Base-by-base conservation (phyloP, 2,888 invertebrate genomes). In the Pterobdella sp. region DNA sequence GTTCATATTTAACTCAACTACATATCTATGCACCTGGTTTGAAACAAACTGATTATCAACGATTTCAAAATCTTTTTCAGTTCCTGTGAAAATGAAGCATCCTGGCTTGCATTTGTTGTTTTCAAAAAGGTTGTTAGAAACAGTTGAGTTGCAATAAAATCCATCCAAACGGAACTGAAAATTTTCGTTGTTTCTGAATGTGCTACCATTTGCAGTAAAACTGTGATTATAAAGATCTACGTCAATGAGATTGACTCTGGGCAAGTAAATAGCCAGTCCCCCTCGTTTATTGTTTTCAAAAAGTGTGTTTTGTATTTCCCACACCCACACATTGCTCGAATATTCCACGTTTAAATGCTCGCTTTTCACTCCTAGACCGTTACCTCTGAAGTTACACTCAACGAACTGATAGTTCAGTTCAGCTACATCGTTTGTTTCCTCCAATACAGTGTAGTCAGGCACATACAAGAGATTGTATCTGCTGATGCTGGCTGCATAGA, bases 291-390 rank as follows among this genome's bases (percentile, higher is more conserved):
- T 97, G 77, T 91, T 87, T 81, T 92, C 91, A 76, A 98, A 88
- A 0, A 90, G 89, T 75, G 91, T 91, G 80, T 93, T 91, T 82
- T 91, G 90, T 68, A 96, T 84, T 35, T 91, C 87, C 88, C 97
- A 98, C 82, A 96, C 94, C 86, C 94, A 98, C 0, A 98, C 87
- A 85, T 98, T 98, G 81, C 97, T 97, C 0, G 96, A 94, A 76
- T 93, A 91, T 78, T 94, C 88, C 79, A 97, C 88, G 84, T 98
- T 85, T 64, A 94, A 93, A 79, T 92, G 90, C 79, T 96, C 95
- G 73, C 88, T 88, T 76, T 96, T 89, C 22, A 95, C 93, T 1
- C 85, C 84, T 81, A 88, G 88, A 0, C 90, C 91, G 82, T 98
- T 98, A 79, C 92, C 91, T 0, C 89, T 89, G 56, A 76, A 68